phyloP scores from a whole-genome alignment of 1,140 invertebrate genomes.

The Drosophila parabipectinata region DNA sequence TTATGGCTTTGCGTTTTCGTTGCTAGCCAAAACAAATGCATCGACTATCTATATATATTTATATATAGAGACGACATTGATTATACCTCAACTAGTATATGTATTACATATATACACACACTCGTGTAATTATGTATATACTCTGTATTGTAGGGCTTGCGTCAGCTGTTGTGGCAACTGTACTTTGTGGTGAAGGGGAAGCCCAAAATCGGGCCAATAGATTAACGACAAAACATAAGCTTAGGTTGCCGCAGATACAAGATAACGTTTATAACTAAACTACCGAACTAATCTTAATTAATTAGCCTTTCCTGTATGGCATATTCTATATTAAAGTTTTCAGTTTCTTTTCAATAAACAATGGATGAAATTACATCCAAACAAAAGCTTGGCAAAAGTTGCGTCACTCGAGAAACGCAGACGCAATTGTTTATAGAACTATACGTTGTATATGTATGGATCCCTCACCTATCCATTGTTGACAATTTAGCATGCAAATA shows the following conservation, averaged over 20 bases:
- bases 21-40: conserved; percentile 73
- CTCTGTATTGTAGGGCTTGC: neutral
- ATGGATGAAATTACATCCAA: neutral
- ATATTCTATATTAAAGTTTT: too few relatives aligned
- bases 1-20: conserved; percentile 33
- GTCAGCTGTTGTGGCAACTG: conserved; percentile 19
- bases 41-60: conserved; percentile 10
- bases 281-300: too few relatives aligned
- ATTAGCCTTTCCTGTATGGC: too few relatives aligned
- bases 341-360: neutral
- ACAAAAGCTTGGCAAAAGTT: neutral
- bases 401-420: neutral
- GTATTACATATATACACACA: neutral
- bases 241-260: too few relatives aligned
- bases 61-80: conserved; percentile 32
- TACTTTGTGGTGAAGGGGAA: neutral
- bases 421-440: conserved; percentile 7
- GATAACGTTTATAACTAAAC: too few relatives aligned
- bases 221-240: neutral
- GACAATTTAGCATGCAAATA: conserved; percentile 18
- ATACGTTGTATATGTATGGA: neutral
- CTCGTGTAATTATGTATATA: neutral
- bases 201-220: conserved; percentile 3
- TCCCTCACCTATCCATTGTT: too few relatives aligned
- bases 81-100: conserved; percentile 18